A percentile compares a stretch with the other conserved stretches of the same genome.
phyloP scores from a whole-genome alignment of 2,888 invertebrate species.

The Seira sanloemensis region DNA sequence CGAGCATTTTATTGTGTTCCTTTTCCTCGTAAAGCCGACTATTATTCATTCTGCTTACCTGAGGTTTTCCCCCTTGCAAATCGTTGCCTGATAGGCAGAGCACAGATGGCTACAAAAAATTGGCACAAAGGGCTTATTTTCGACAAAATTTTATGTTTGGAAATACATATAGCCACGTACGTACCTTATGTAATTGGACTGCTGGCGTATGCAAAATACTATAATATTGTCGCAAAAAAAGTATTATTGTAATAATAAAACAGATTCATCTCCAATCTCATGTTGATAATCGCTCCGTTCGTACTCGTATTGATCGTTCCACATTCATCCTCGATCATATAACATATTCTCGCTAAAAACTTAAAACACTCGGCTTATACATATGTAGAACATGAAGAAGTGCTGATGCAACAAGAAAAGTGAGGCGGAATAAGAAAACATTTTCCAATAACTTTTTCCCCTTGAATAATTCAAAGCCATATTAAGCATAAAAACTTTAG shows the following conservation, averaged over 20 bases:
- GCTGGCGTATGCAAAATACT: not conserved
- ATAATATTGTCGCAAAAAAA: not conserved
- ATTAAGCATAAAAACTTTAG: no score
- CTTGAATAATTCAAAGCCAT: not conserved
- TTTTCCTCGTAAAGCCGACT: not conserved
- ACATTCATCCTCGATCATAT: no score
- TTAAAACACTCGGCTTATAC: no score
- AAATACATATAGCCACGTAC: no score
- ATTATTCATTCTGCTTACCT: slow-evolving; percentile 1
- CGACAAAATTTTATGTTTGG: not conserved
- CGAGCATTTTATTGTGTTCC: not conserved
- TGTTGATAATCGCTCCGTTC: not conserved
- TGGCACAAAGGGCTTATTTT: not conserved
- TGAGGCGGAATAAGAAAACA: not conserved
- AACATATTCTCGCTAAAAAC: no score
- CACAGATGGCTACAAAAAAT: not conserved
- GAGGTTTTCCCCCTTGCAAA: not conserved
- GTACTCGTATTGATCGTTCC: not conserved
- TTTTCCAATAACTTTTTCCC: not conserved
- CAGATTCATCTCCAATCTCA: slow-evolving; percentile 1
- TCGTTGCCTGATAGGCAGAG: not conserved
- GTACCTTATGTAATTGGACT: no score
- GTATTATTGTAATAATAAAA: slow-evolving; percentile 1
- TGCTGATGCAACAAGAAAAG: not conserved
- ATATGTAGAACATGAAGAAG: no score